Evolutionary conservation across 92 coral and sea anemone genomes (phyloP), one percentile per base, ranked within the genome.

Genomic region (Muricea muricata): DNA sequence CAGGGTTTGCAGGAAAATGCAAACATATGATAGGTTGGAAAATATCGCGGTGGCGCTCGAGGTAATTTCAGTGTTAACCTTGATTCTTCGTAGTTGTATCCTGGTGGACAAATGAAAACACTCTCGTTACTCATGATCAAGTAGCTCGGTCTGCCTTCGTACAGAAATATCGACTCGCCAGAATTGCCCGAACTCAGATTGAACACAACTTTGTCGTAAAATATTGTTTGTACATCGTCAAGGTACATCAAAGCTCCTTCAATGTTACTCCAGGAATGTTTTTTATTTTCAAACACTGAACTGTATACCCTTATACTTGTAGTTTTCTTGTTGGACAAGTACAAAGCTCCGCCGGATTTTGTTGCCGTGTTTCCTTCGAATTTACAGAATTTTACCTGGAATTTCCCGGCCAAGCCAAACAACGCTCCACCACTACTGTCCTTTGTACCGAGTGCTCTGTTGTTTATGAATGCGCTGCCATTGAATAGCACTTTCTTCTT

Each of bases 1-100:
- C 83, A 78, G 3, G 83, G 70, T 65, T n/a, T 24, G 28, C 83
- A 78, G 7, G 25, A 52, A 71, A 78, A 78, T 33, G 46, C 83
- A 37, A 78, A 78, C 9, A 56, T 14, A 6, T 35, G 50, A 48
- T 78, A 78, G 18, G 37, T 21, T 63, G 70, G 70, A 30, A 63
- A 63, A 39, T 26, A 63, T 0, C 30, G 8, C 15, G 14, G 70
- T 18, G 18, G 15, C 4, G 18, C 9, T 26, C 70, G 3, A 0
- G 1, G 28, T 17, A 6, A 0, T 57, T 20, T 20, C 14, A 63
- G 12, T 8, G 71, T 78, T 1, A 32, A 25, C 23, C 17, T 33
- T 2, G 65, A 13, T 35, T 78, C 54, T 7, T 78, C 71, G 35
- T 78, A 78, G 28, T 78, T 56, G 21, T 78, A 78, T 7, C 83